Evolutionary conservation across 2,113 vertebrate genomes (phyloP), one percentile per base, ranked within the genome.

Genomic region (Lycaon pictus): DNA sequence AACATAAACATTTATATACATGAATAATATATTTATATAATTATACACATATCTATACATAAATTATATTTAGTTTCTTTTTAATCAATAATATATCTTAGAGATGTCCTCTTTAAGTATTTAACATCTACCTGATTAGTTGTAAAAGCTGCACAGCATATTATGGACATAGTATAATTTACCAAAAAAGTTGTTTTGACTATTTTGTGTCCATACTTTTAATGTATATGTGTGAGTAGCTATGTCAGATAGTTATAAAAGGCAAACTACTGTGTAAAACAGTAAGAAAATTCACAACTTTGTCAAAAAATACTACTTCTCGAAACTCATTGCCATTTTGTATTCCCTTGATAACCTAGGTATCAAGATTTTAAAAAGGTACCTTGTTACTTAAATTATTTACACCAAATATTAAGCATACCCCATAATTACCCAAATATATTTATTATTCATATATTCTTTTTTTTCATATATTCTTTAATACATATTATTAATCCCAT

Each of bases 21-120:
- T 81, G 43, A 95, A 77, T 60, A 79, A 60, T 20, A 27, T 60
- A 53, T 85, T 88, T 93, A 93, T 5, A 88, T 72, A 95, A 80
- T 72, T 63, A 27, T 65, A 58, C 3, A 87, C 27, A 56, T 48
- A 81, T 63, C 48, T 95, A 10, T 86, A 72, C 58, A 76, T 65
- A 96, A 88, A 88, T 96, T 74, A 32, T 55, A 72, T 48, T 58
- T 81, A 72, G 7, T 56, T 56, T 88, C 51, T 79, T 87, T 71
- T 55, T 81, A 55, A 83, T 83, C 76, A 90, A 17, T 58, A 83
- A 94, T 63, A 25, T 72, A 76, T 55, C 12, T 48, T 76, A n/a
- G 43, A 74, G 56, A 74, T 25, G 48, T n/a, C 71, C 17, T 55
- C 35, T 76, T 71, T 74, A 67, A 63, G 8, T 69, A 90, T 35